Evolutionary conservation across 2,113 vertebrate species (phyloP).

Genomic region (Poeciliopsis occidentalis): DNA sequence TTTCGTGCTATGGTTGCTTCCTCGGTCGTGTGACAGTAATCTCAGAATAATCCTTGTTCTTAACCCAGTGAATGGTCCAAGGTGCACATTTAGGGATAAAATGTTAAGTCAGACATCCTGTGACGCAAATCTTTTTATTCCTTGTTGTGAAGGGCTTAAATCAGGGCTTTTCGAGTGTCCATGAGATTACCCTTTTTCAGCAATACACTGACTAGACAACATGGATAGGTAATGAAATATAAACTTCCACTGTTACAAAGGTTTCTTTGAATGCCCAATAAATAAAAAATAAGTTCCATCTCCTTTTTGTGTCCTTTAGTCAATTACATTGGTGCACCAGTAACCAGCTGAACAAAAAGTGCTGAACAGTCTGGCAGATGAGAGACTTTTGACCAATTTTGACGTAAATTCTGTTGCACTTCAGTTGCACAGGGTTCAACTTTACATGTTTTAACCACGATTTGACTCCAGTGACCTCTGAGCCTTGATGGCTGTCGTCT

Average conservation of each 20-base stretch:
- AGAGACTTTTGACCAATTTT: not conserved
- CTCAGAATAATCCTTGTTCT: constrained; percentile 23
- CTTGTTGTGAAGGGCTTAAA: constrained; percentile 45
- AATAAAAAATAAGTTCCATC: not conserved
- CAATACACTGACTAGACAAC: not conserved
- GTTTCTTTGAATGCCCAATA: not conserved
- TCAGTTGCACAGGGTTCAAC: not conserved
- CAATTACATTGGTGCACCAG: not conserved
- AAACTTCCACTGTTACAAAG: not conserved
- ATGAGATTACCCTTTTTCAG: constrained; percentile 32
- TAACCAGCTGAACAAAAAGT: not conserved
- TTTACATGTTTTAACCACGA: not conserved
- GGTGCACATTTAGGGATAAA: constrained; percentile 8
- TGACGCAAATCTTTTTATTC: constrained; percentile 39
- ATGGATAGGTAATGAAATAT: not conserved
- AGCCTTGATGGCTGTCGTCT: not conserved
- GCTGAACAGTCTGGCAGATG: not conserved
- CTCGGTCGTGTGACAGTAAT: constrained; percentile 54
- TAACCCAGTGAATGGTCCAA: constrained; percentile 42
- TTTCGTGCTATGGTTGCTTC: constrained; percentile 17
- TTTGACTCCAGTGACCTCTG: not conserved
- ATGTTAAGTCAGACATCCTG: constrained; percentile 23
- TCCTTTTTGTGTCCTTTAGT: not conserved
- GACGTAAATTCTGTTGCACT: not conserved
- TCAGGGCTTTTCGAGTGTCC: constrained; percentile 33